phyloP scores from a whole-genome alignment of 2,888 invertebrate species.

The Drosophila incognita region DNA sequence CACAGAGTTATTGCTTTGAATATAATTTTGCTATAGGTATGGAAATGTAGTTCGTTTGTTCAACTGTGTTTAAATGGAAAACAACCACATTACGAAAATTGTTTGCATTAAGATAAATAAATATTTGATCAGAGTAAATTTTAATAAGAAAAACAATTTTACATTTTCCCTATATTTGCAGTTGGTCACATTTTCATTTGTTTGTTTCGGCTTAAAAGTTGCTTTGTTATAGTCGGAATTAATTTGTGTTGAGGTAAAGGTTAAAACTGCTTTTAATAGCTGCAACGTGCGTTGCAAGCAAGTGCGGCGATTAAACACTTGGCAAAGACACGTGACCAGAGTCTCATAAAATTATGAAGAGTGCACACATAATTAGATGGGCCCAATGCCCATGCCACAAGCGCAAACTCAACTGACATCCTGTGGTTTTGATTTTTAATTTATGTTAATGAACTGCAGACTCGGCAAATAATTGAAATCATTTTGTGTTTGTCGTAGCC shows the following conservation, averaged over 20 bases:
- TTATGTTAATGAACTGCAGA: slow-evolving; percentile 74
- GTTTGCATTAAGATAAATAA: neutral
- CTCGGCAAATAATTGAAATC: slow-evolving; percentile 54
- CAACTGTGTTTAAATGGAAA: neutral
- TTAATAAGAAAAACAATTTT: neutral
- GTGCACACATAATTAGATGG: slow-evolving; percentile 45
- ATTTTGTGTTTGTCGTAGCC: slow-evolving; percentile 11
- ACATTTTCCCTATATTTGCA: neutral
- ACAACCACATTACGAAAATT: neutral
- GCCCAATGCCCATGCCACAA: slow-evolving; percentile 14
- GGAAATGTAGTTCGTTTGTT: neutral
- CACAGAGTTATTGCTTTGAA: neutral
- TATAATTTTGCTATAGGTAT: neutral
- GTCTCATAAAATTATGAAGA: slow-evolving; percentile 42
- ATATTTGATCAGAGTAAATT: neutral
- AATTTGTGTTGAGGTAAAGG: slow-evolving; percentile 31
- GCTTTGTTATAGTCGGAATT: slow-evolving; percentile 16
- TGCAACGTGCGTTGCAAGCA: slow-evolving; percentile 64
- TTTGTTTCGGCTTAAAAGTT: slow-evolving; percentile 9
- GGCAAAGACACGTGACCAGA: slow-evolving; percentile 50
- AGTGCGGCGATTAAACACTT: slow-evolving; percentile 54
- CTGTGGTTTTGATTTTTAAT: slow-evolving; percentile 75
- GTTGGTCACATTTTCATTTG: slow-evolving; percentile 7
- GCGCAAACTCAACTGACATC: slow-evolving; percentile 34
- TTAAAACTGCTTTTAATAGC: slow-evolving; percentile 58